These are phyloP conservation scores for Apolygus lucorum DNA, from an alignment of 1,140 invertebrate genomes.

Conservation along the genomic window DNA sequence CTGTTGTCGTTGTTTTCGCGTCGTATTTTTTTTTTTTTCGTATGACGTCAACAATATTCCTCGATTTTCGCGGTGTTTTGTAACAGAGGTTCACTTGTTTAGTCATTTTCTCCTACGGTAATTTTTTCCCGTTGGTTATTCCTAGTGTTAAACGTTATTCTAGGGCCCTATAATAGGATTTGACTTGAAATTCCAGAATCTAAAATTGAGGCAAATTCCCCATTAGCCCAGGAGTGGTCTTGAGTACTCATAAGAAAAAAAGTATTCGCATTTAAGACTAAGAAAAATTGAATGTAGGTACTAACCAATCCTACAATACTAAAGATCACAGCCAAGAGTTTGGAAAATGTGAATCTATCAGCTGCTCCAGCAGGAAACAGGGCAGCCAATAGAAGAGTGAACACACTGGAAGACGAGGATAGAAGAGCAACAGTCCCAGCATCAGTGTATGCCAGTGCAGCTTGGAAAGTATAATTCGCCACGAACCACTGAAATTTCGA, in stretches of 20 bases:
- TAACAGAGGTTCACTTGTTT: no score
- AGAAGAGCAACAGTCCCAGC: slow-evolving; percentile 68
- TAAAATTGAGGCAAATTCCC: not conserved
- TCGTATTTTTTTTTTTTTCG: no score
- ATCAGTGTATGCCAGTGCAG: slow-evolving; percentile 64
- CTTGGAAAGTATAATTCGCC: slow-evolving; percentile 72
- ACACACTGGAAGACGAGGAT: slow-evolving; percentile 73
- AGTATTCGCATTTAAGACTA: not conserved
- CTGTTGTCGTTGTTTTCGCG: no score
- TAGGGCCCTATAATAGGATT: not conserved
- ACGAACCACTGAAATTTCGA: slow-evolving; percentile 62
- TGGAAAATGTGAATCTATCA: slow-evolving; percentile 74
- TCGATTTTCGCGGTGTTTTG: no score
- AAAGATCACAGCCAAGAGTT: slow-evolving; percentile 65
- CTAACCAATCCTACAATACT: slow-evolving; percentile 69
- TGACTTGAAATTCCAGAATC: not conserved
- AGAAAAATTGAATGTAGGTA: slow-evolving; percentile 29
- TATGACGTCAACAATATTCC: no score
- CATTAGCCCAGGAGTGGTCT: not conserved
- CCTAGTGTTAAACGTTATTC: no score
- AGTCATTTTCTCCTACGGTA: no score
- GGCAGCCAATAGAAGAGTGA: slow-evolving; percentile 70
- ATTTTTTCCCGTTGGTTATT: no score
- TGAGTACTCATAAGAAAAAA: not conserved
- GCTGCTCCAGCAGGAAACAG: slow-evolving; percentile 65